Base-by-base conservation (phyloP, 2,888 invertebrate species). In the Stenotaenia linearis region DNA sequence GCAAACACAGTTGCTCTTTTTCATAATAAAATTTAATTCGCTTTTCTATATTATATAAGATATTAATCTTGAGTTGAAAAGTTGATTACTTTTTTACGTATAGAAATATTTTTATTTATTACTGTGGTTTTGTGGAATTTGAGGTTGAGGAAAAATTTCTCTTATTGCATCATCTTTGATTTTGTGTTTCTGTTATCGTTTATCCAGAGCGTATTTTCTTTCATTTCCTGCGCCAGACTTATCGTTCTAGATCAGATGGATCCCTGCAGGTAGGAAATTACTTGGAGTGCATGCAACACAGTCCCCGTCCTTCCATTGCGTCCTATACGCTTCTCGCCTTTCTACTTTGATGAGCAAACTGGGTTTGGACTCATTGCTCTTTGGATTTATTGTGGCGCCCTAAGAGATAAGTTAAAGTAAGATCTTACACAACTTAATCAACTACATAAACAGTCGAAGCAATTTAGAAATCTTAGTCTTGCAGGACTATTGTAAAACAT, bases 161-260 rank as follows among this genome's bases (percentile, higher is more conserved):
- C 56, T 56, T 56, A 56, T 56, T 56, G 56, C 56, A 21, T 18
- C 18, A 56, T 56, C 56, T 18, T 56, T 56, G 56, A 56, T 18
- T 56, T 56, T 56, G 56, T 56, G 56, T 56, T n/a, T 56, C 56
- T 56, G 56, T 56, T 56, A 56, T 56, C 56, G 56, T 56, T 56
- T 56, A 56, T 56, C 56, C 56, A 56, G 56, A 56, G 56, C 18
- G 56, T 18, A 56, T 56, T 56, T 56, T 56, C 56, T 56, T 56
- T 56, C 56, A 56, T 56, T 56, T 56, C 56, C 56, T 56, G 56
- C 18, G 56, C 56, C 56, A 56, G 56, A 56, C 56, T 56, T 56
- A 56, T 56, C 56, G 56, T 23, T 23, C n/a, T 1, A 56, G 56
- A 56, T 56, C 56, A 56, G 56, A 56, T 56, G 56, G 56, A 56